A percentile compares a stretch with the other conserved stretches of the same genome.
These are phyloP conservation scores for Drosophila koepferae DNA, from an alignment of 2,888 invertebrate genomes.

Conservation along the genomic window DNA sequence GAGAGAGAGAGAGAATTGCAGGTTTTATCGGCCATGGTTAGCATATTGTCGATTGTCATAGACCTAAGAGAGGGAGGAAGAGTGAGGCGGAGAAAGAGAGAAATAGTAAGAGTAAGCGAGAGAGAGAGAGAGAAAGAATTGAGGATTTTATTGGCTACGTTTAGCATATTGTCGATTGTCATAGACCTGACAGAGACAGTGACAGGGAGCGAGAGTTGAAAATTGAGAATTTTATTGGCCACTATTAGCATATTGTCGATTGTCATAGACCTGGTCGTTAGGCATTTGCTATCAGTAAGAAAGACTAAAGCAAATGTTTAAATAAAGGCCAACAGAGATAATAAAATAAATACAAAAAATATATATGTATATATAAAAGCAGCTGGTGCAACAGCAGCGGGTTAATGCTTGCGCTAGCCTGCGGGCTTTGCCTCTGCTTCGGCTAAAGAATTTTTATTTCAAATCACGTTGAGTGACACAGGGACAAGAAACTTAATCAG, in stretches of 20 bases:
- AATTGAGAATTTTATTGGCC: slow-evolving; percentile 3
- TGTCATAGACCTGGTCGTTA: slow-evolving; percentile 1
- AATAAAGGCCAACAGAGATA: slow-evolving; percentile 22
- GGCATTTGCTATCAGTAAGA: background rate
- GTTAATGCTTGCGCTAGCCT: slow-evolving; percentile 41
- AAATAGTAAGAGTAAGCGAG: too few relatives aligned
- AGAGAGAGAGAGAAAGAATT: background rate
- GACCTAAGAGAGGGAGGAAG: too few relatives aligned
- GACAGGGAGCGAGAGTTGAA: background rate
- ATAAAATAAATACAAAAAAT: slow-evolving; percentile 37
- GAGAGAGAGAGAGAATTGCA: background rate
- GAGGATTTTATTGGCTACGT: background rate
- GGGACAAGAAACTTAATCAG: slow-evolving; percentile 83
- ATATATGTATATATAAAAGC: slow-evolving; percentile 38
- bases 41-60: slow-evolving; percentile 1
- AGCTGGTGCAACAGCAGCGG: slow-evolving; percentile 37
- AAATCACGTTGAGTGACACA: slow-evolving; percentile 82
- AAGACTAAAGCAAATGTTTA: slow-evolving; percentile 5
- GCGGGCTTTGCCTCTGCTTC: slow-evolving; percentile 29
- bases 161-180: slow-evolving; percentile 2
- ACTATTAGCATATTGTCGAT: slow-evolving; percentile 3
- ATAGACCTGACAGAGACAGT: background rate
- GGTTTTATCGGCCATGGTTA: too few relatives aligned
- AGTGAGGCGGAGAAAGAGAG: too few relatives aligned
- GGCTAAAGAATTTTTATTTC: slow-evolving; percentile 60